Base-by-base conservation (phyloP, 2,113 vertebrate species). In the Perognathus longimembris region DNA sequence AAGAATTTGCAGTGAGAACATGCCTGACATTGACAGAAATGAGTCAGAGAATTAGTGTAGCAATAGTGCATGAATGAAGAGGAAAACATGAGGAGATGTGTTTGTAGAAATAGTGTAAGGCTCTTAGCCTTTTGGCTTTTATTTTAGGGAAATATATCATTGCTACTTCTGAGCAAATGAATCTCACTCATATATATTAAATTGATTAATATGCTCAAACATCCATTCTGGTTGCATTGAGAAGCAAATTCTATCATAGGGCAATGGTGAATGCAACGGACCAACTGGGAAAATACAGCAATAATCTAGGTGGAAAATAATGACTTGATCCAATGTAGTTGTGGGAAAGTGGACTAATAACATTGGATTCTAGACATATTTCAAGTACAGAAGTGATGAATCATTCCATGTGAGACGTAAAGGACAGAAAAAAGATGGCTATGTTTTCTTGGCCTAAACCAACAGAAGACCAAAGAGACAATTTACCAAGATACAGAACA, bases 11-110 rank as follows among this genome's bases (percentile, higher is more conserved):
- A 20, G 8, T 69, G 7, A 36, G 57, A 86, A 71, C 10, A 34
- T 64, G 24, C 32, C 20, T 90, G 38, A 8, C 76, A 11, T 81
- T 93, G 94, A 85, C 26, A 24, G n/a, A 92, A 92, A 42, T 20
- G 6, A 36, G 20, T n/a, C 83, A 86, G 75, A 85, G 78, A 2
- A 4, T n/a, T 87, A 67, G 32, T 30, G 32, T 6, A 82, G 57
- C 50, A 89, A 40, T 9, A 90, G 24, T 76, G 26, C 15, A 26
- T 69, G 2, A 85, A 12, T 4, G 50, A 45, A 57, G 50, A 24
- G 5, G 5, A 80, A 91, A 82, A 77, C 54, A 61, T 34, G 18
- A 73, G 7, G 21, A 67, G 34, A 84, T 80, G 40, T 26, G 5
- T 85, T 85, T 89, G 22, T 50, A 90, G n/a, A 70, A 3, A 36